Evolutionary conservation across 30 jellyfish, hydroid and myxozoan genomes (phyloP), one percentile per base, ranked within the genome.

Genomic region (Pseudorhiza aurosa): DNA sequence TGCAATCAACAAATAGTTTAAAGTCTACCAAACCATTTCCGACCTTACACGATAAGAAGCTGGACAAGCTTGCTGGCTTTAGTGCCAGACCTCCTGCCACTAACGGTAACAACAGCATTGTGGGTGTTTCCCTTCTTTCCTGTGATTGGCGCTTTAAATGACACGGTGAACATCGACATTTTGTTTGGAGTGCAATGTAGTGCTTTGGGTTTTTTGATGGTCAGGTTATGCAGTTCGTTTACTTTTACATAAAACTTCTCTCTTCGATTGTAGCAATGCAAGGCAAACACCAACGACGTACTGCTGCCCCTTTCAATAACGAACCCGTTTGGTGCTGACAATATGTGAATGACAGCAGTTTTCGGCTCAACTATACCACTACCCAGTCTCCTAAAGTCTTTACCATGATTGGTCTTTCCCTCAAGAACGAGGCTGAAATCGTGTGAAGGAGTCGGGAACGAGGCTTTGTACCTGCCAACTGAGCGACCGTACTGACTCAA

Each of bases 261-360:
- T 4, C 31, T 53, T 1, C 32, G 45, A 8, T 50, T 47, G 46
- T 14, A 33, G 51, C 45, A 47, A 62, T 74, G 71, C 32, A 74
- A 7, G 42, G 87, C 87, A 26, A 74, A 74, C 30, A n/a, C 12
- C 32, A 74, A 12, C 4, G 24, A 30, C 1, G 87, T 55, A 10
- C 30, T 27, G 50, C 76, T 18, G 67, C 68, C 76, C 2, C 65
- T 3, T 4, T 28, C 27, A 2, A 72, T 10, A 1, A 37, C 58
- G 22, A 72, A 49, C 19, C 85, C 85, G 25, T 42, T 47, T 25
- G 85, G 73, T 17, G 85, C 85, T 7, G 72, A 46, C 9, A 72
- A 19, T 11, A 72, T 18, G 26, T 50, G 85, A 24, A 72, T 24
- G 25, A 72, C 24, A 0, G 69, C 58, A 19, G 85, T 36, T 32